Base-by-base conservation (phyloP, 1,140 invertebrate genomes). In the Rhysida immarginata region DNA sequence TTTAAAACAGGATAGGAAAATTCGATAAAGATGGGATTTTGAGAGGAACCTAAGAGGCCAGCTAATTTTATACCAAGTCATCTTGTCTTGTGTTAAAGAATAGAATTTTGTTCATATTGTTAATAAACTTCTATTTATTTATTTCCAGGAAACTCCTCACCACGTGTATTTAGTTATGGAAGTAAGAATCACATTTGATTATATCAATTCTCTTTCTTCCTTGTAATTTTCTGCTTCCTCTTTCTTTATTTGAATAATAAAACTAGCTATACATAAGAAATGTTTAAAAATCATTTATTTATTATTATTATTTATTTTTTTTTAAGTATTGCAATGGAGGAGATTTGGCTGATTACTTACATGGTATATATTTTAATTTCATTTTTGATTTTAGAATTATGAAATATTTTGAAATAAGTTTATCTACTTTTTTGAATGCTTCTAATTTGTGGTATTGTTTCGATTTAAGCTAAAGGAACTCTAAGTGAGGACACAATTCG, bases 91-190 rank as follows among this genome's bases (percentile, higher is more conserved):
- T n/a, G n/a, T n/a, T n/a, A n/a, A n/a, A n/a, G n/a, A n/a, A n/a
- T n/a, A n/a, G n/a, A n/a, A n/a, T n/a, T n/a, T n/a, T n/a, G n/a
- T n/a, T n/a, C n/a, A n/a, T n/a, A n/a, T n/a, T n/a, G n/a, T n/a
- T n/a, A n/a, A n/a, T n/a, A n/a, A n/a, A n/a, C n/a, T n/a, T n/a
- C n/a, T n/a, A n/a, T n/a, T n/a, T n/a, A 58, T 68, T 69, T 62
- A 58, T 56, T 65, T 69, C 24, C 61, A 82, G 75, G 93, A 97
- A 77, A 92, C 88, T 54, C 77, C 82, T 62, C 81, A 85, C 63
- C 84, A 95, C 77, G 92, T 98, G 56, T 96, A 87, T 76, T 80
- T 97, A 60, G 90, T 97, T 63, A 97, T 97, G 92, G 94, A 95
- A 80, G 84, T 86, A 68, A 77, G 78, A 43, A 42, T 48, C 63